Percentiles rank a stretch among this genome's conserved stretches.
Evolutionary conservation across 2,113 vertebrate species (phyloP).

Genomic region (Crotalus tigris): DNA sequence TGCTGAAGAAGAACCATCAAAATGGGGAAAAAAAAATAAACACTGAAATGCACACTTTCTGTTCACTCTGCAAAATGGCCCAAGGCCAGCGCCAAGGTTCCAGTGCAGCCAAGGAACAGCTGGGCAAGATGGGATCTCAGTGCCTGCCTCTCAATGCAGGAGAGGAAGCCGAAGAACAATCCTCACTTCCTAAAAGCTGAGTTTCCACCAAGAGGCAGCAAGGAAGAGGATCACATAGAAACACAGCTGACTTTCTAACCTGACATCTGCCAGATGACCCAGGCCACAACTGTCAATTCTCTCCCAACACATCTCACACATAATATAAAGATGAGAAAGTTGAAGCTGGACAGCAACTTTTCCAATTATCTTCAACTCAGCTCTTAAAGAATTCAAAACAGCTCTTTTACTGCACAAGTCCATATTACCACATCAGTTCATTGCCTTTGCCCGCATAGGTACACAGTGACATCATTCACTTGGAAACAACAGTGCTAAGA

Average conservation of each 20-base stretch:
- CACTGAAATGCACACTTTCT: too few species aligned
- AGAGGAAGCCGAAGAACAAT: not conserved
- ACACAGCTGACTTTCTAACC: not conserved
- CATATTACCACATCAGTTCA: not conserved
- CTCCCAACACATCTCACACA: not conserved
- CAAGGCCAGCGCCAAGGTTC: not conserved
- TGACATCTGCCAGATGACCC: not conserved
- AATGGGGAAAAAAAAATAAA: not conserved
- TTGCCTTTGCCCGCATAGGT: not conserved
- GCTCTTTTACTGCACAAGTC: not conserved
- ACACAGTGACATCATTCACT: too few species aligned
- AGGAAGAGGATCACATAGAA: too few species aligned
- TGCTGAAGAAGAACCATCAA: not conserved
- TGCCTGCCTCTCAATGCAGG: too few species aligned
- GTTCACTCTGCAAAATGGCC: not conserved
- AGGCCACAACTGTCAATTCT: not conserved
- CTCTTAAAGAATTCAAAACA: not conserved
- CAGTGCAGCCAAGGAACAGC: too few species aligned
- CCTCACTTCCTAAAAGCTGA: not conserved
- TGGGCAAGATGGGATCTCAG: not conserved
- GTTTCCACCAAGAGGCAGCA: not conserved
- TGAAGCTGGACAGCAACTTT: not conserved
- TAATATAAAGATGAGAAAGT: not conserved
- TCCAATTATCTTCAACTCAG: not conserved
- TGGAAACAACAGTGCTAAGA: not conserved